Conservation (phyloP, 2,113 vertebrate species). For the Erpornis zantholeuca region DNA sequence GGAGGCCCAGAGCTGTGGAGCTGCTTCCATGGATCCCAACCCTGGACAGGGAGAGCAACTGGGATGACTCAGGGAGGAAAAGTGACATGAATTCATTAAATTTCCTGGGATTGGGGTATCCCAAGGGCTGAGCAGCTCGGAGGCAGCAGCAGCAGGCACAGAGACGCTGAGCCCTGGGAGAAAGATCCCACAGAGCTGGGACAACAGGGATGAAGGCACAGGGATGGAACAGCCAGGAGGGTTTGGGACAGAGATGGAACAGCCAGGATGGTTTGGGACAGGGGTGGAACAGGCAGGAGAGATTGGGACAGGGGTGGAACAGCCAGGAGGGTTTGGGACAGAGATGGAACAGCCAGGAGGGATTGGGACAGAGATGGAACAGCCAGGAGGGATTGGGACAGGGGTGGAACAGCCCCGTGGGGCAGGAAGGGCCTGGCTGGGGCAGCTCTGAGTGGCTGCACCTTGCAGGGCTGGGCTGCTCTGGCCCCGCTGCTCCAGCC, state of each 20-base stretch:
- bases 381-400: no score
- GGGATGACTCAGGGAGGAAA: neutral
- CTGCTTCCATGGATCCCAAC: neutral
- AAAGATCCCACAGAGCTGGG: neutral
- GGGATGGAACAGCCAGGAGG: neutral
- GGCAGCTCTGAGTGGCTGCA: no score
- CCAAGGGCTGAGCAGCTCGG: neutral
- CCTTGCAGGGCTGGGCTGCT: no score
- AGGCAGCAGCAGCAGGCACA: neutral
- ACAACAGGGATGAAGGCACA: neutral
- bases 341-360: neutral
- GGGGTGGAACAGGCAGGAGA: no score
- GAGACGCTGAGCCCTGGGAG: neutral
- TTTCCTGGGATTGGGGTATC: neutral
- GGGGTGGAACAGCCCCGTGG: no score
- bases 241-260: no score
- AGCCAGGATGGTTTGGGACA: neutral
- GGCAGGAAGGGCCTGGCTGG: no score
- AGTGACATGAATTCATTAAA: fast-evolving
- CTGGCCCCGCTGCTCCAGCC: no score
- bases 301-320: no score
- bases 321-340: no score
- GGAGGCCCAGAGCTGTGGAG: neutral
- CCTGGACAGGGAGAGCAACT: neutral
- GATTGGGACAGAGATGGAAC: no score